Evolutionary conservation across 2,888 invertebrate genomes (phyloP).

Genomic region (Caenorhabditis auriculariae): DNA sequence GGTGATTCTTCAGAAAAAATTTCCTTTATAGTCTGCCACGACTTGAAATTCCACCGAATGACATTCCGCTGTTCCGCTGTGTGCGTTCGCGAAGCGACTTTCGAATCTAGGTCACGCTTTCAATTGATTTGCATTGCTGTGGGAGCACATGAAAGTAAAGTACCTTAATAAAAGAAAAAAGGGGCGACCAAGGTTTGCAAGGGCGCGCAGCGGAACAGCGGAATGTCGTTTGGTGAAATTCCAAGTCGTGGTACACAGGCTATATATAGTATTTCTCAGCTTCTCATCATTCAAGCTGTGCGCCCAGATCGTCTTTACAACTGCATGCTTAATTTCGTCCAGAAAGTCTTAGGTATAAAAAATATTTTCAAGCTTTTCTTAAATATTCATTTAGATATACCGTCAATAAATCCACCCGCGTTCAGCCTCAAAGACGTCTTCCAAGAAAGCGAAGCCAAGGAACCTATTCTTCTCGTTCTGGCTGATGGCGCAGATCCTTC

Average conservation of each 20-base stretch:
- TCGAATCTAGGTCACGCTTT: too few relatives aligned
- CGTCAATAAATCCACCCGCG: conserved; percentile 67
- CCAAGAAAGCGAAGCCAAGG: conserved; percentile 68
- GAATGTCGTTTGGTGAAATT: not conserved
- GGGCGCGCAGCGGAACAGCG: too few relatives aligned
- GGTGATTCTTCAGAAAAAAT: conserved; percentile 66
- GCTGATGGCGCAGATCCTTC: conserved; percentile 90
- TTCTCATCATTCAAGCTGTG: conserved; percentile 78
- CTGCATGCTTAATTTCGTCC: conserved; percentile 76
- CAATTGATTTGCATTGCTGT: too few relatives aligned
- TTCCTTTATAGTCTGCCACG: not conserved
- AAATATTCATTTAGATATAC: conserved; percentile 30
- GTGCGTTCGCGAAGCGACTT: too few relatives aligned
- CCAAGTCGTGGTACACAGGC: not conserved
- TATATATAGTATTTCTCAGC: conserved; percentile 60
- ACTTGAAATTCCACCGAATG: too few relatives aligned
- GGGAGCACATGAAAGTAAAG: too few relatives aligned
- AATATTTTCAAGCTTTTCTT: not conserved
- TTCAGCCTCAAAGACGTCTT: conserved; percentile 70
- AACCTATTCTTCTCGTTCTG: conserved; percentile 82
- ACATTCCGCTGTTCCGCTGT: too few relatives aligned
- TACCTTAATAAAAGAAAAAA: too few relatives aligned
- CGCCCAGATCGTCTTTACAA: conserved; percentile 82
- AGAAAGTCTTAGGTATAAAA: conserved; percentile 66
- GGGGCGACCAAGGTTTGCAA: too few relatives aligned